These are phyloP conservation scores for Peromyscus californicus DNA, from an alignment of 2,113 vertebrate species.

Conservation along the genomic window DNA sequence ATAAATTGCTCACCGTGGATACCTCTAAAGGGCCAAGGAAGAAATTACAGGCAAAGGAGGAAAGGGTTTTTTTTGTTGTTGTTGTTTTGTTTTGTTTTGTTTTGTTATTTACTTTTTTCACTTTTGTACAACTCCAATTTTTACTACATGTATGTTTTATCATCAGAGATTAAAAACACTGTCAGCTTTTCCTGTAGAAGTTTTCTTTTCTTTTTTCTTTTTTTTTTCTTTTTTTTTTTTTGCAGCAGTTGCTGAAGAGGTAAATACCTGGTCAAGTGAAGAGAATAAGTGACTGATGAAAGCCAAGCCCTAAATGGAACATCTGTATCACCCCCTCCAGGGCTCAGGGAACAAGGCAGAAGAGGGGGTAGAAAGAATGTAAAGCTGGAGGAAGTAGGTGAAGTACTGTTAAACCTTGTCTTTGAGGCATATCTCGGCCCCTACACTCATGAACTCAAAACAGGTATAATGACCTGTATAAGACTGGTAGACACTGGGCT, in stretches of 20 bases:
- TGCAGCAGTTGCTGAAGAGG: neutral
- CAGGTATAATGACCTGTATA: neutral
- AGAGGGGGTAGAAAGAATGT: no score
- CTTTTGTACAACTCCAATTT: neutral
- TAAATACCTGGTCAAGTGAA: neutral
- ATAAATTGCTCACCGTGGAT: neutral
- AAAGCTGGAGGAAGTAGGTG: no score
- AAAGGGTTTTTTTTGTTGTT: neutral
- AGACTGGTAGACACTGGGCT: neutral
- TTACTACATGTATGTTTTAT: neutral
- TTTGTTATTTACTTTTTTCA: neutral
- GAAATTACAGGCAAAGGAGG: neutral
- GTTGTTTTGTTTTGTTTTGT: neutral
- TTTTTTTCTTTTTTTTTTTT: neutral
- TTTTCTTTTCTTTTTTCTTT: neutral
- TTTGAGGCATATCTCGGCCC: neutral
- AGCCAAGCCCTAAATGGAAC: neutral
- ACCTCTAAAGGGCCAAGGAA: neutral
- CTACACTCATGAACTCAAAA: neutral
- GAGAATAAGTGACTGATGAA: neutral
- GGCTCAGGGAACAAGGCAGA: neutral
- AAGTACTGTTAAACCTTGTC: neutral
- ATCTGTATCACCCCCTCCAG: neutral
- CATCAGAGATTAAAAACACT: no score
- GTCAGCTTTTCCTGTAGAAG: neutral